Evolutionary conservation across 2,888 invertebrate species (phyloP), one percentile per base, ranked within the genome.

Genomic region (Heteromurus nitidus): DNA sequence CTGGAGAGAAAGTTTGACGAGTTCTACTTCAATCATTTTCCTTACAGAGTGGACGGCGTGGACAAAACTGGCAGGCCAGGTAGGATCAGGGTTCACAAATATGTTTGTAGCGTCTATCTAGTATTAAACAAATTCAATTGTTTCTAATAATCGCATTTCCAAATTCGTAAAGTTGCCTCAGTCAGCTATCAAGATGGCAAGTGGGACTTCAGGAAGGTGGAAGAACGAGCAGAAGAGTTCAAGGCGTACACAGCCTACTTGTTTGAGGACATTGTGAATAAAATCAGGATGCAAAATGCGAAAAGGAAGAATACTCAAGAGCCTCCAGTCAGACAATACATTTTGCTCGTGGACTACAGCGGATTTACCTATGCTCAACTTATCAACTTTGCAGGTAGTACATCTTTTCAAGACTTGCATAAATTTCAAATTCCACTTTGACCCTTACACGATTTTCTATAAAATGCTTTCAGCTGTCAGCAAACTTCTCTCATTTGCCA

Each of bases 131-230:
- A n/a, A n/a, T n/a, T n/a, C n/a, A n/a, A n/a, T n/a, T n/a, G n/a
- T n/a, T n/a, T n/a, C n/a, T n/a, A n/a, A n/a, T n/a, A n/a, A n/a
- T n/a, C n/a, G n/a, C n/a, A n/a, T n/a, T n/a, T n/a, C n/a, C n/a
- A n/a, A n/a, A n/a, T n/a, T n/a, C n/a, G n/a, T n/a, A n/a, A n/a
- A 36, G 75, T 67, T 13, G 16, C 70, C n/a, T 28, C 58, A 2
- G 18, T 70, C 1, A 24, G 53, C 24, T 70, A 70, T 53, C 58
- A 55, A 58, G 28, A 70, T 44, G 73, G 73, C 20, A 67, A 44
- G 11, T 80, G 80, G 80, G 80, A 80, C 47, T 53, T 72, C n/a
- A 31, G 80, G 13, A 65, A 55, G 50, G 70, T 67, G 11, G 60
- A 73, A 13, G 73, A 73, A 9, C 55, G 47, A 5, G 73, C 55